These are phyloP conservation scores for Harlomillsia oculata DNA, from an alignment of 1,140 invertebrate genomes.

Conservation along the genomic window DNA sequence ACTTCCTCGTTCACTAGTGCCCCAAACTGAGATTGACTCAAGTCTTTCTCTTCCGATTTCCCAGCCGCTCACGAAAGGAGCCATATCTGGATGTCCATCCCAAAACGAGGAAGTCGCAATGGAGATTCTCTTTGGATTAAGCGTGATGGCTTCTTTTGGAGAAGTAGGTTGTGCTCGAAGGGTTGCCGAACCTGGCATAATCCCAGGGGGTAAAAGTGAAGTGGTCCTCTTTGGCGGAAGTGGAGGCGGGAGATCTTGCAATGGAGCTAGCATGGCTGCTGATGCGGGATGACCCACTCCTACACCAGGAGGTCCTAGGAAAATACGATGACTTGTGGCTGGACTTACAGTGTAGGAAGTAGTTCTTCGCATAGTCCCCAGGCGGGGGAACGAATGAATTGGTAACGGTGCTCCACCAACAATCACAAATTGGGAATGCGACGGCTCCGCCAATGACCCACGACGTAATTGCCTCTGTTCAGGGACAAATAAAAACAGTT, in stretches of 20 bases:
- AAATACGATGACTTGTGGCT: constrained; percentile 3
- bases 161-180: constrained; percentile 1
- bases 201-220: no score
- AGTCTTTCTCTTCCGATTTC: constrained; percentile 15
- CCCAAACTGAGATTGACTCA: constrained; percentile 6
- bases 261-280: no score
- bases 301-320: not conserved
- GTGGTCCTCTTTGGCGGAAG: constrained; percentile 24
- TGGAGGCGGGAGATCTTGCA: constrained; percentile 13
- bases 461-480: no score
- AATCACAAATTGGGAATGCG: no score
- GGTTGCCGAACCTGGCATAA: no score
- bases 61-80: constrained; percentile 22
- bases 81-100: constrained; percentile 29
- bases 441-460: no score
- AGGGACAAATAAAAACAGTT: no score
- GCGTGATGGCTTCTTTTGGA: constrained; percentile 10
- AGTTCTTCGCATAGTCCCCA: constrained; percentile 9
- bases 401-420: not conserved
- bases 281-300: no score
- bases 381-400: constrained; percentile 5
- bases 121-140: constrained; percentile 30
- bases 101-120: constrained; percentile 31
- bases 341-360: constrained; percentile 10
- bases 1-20: constrained; percentile 2